Conservation (phyloP, 2,797 vertebrate genomes). For the Prunella strophiata region DNA sequence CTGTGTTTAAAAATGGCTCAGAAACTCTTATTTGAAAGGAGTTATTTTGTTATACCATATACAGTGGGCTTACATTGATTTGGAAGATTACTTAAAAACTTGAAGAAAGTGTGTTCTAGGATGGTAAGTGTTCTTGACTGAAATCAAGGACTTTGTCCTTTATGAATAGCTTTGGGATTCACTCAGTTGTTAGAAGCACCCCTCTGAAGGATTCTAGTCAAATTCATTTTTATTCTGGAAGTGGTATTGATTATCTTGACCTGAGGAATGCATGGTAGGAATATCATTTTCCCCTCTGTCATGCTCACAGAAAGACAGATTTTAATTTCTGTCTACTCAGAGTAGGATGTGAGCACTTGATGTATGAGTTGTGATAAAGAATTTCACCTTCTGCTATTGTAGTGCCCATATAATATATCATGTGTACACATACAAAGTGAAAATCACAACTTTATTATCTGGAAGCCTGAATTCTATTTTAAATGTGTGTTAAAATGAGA, state of each 20-base stretch:
- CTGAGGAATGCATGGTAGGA: not conserved
- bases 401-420: not conserved
- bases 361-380: not conserved
- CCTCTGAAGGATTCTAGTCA: not conserved
- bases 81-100: not conserved
- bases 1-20: not conserved
- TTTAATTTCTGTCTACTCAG: not conserved
- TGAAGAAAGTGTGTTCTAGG: not conserved
- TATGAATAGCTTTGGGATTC: not conserved
- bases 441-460: not conserved
- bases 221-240: not conserved
- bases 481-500: not conserved
- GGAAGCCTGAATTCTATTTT: not conserved
- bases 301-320: not conserved
- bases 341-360: not conserved
- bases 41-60: not conserved
- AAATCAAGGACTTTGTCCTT: not conserved
- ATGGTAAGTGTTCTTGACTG: not conserved
- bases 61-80: not conserved
- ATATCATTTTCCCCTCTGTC: not conserved
- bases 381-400: not conserved
- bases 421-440: not conserved
- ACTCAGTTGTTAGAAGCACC: not conserved
- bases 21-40: not conserved
- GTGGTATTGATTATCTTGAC: not conserved